These are phyloP conservation scores for Aporophyla lueneburgensis DNA, from an alignment of 2,888 invertebrate species.

Conservation along the genomic window DNA sequence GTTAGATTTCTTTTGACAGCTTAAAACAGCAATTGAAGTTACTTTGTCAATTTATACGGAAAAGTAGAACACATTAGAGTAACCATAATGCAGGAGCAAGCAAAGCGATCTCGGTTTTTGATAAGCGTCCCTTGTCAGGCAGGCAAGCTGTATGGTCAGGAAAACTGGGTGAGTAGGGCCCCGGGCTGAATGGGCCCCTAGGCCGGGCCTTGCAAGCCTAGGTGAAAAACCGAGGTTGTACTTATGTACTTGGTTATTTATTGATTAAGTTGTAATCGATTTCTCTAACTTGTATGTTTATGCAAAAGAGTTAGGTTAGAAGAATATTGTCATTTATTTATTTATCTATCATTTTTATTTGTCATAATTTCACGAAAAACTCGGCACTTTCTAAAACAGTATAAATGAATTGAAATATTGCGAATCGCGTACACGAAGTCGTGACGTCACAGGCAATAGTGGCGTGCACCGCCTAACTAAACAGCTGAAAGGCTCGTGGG, in stretches of 20 bases:
- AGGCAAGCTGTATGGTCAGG: not conserved
- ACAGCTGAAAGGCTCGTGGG: constrained; percentile 56
- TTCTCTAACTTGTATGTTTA: not conserved
- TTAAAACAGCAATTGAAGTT: too few relatives aligned
- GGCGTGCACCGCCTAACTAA: constrained; percentile 36
- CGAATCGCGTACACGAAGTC: constrained; percentile 2
- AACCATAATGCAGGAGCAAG: not conserved
- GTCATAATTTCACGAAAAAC: not conserved
- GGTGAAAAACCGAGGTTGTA: too few relatives aligned
- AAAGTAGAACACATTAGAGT: too few relatives aligned
- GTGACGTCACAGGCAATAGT: constrained; percentile 23
- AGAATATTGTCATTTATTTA: not conserved
- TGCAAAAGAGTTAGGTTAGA: not conserved
- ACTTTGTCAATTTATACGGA: too few relatives aligned
- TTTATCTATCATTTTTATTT: not conserved
- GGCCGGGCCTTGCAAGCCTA: too few relatives aligned
- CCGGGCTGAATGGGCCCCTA: too few relatives aligned
- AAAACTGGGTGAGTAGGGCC: too few relatives aligned
- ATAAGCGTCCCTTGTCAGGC: not conserved
- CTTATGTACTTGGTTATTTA: too few relatives aligned
- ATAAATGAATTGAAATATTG: constrained; percentile 6
- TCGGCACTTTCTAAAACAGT: not conserved
- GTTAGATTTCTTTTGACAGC: too few relatives aligned
- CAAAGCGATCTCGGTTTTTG: not conserved
- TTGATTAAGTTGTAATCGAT: not conserved